phyloP scores from a whole-genome alignment of 2,113 vertebrate species.

The Trachemys scripta region DNA sequence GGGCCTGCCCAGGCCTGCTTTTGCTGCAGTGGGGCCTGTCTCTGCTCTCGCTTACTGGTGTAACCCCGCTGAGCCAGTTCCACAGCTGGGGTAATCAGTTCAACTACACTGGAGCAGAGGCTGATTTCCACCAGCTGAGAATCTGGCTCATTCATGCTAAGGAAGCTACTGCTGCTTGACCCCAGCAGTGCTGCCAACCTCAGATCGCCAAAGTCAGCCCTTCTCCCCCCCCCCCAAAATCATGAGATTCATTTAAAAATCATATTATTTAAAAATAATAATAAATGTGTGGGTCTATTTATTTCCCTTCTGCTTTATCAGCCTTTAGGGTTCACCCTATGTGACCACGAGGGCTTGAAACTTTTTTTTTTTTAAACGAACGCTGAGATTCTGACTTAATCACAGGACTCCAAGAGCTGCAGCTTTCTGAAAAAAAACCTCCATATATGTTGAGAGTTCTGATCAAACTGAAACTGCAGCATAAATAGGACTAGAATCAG shows the following conservation, averaged over 20 bases:
- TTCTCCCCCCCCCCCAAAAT: not conserved
- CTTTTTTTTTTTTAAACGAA: not conserved
- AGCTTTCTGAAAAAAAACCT: not conserved
- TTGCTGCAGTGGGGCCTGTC: not conserved
- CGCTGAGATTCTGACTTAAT: not conserved
- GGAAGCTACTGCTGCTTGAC: not conserved
- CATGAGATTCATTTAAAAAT: not conserved
- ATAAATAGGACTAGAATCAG: not conserved
- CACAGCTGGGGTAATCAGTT: accelerated
- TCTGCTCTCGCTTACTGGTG: not conserved
- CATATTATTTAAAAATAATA: not conserved
- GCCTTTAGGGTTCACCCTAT: not conserved
- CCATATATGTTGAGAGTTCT: not conserved
- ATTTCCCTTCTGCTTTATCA: not conserved
- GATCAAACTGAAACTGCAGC: not conserved
- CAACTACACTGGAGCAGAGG: not conserved
- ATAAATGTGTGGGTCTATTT: not conserved
- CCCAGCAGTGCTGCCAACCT: not conserved
- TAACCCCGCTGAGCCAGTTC: accelerated
- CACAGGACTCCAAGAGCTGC: not conserved
- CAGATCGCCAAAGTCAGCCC: not conserved
- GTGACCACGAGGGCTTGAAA: not conserved
- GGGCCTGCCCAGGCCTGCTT: conserved; percentile 34
- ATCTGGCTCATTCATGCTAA: not conserved
- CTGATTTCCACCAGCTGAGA: not conserved